phyloP scores from a whole-genome alignment of 2,888 invertebrate genomes.

The Nysson spinosus region DNA sequence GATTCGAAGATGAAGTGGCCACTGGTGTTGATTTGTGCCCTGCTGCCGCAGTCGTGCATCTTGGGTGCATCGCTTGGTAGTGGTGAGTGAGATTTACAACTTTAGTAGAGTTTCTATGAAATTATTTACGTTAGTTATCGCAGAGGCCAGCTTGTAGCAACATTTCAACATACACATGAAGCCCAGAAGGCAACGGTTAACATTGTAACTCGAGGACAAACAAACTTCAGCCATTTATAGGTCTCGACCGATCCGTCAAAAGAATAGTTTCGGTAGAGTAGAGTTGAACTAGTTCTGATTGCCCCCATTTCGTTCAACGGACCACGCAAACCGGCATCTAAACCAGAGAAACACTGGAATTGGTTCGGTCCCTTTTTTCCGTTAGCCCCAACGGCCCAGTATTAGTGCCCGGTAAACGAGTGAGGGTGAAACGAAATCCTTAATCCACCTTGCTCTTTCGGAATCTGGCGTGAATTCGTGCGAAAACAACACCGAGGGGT shows the following conservation, averaged over 20 bases:
- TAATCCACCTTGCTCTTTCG: conserved; percentile 37
- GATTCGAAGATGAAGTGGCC: conserved; percentile 73
- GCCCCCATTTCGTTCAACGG: conserved; percentile 36
- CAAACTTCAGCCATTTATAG: no score
- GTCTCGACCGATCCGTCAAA: no score
- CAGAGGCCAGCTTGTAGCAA: no score
- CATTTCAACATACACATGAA: no score
- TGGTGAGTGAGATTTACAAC: no score
- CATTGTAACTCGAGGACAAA: no score
- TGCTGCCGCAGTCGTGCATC: conserved; percentile 68
- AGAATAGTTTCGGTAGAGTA: no score
- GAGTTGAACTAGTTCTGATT: no score
- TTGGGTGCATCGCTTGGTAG: conserved; percentile 66
- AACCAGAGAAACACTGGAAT: conserved; percentile 44
- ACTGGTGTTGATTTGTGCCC: conserved; percentile 67
- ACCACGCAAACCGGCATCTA: conserved; percentile 42
- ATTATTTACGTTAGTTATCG: no score
- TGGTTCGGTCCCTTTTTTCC: conserved; percentile 39
- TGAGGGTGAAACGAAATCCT: conserved; percentile 32
- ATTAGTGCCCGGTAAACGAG: conserved; percentile 4
- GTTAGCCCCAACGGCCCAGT: conserved; percentile 18
- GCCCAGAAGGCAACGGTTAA: no score
- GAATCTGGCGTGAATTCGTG: conserved; percentile 48
- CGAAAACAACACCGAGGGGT: conserved; percentile 34
- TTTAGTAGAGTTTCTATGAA: no score